phyloP scores from a whole-genome alignment of 1,140 invertebrate species.

The Catajapyx aquilonaris region DNA sequence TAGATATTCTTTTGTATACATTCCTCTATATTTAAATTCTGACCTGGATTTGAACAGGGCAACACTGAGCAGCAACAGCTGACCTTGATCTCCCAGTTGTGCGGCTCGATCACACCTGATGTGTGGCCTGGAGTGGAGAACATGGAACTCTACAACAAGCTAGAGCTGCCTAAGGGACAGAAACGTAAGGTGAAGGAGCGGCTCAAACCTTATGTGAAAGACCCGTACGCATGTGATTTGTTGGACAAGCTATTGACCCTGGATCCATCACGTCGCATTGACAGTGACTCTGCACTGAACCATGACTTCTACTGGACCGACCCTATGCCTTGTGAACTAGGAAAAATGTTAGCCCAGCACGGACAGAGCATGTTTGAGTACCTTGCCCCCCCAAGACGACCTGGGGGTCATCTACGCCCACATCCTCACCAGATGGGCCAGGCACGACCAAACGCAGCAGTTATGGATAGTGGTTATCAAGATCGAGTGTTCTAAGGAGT shows the following conservation, averaged over 20 bases:
- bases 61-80: constrained; percentile 91
- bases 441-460: constrained; percentile 16
- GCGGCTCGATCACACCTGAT: constrained; percentile 84
- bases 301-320: constrained; percentile 98
- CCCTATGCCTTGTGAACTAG: constrained; percentile 80
- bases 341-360: constrained; percentile 82
- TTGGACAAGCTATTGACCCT: constrained; percentile 79
- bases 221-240: constrained; percentile 77
- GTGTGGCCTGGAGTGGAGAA: constrained; percentile 89
- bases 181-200: constrained; percentile 80
- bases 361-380: constrained; percentile 94
- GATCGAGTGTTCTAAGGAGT: constrained; percentile 44
- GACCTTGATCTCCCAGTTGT: constrained; percentile 83
- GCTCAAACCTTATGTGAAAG: constrained; percentile 78
- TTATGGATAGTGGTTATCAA: constrained; percentile 46
- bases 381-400: constrained; percentile 55
- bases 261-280: constrained; percentile 75
- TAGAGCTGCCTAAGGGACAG: constrained; percentile 77
- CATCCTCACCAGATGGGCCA: constrained; percentile 40
- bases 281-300: constrained; percentile 83
- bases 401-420: constrained; percentile 37
- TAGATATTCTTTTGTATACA: too few relatives aligned
- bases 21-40: too few relatives aligned
- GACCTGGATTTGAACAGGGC: constrained; percentile 63
- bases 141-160: constrained; percentile 74